Evolutionary conservation across 30 jellyfish, hydroid and myxozoan genomes (phyloP).

Genomic region (Euphysa ruthae): DNA sequence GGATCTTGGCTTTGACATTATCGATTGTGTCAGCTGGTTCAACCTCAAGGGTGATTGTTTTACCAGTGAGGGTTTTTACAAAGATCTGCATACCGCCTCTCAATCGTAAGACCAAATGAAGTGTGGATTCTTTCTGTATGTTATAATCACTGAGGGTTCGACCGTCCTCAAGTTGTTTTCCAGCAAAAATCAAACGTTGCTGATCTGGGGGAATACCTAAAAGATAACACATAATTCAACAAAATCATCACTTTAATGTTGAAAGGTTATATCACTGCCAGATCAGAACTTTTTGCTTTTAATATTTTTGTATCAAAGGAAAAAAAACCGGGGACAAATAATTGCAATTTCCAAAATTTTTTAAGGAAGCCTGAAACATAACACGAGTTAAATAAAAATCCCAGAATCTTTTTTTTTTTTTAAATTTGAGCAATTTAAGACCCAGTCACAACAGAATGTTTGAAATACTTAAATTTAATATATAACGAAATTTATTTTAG

Average conservation of each 20-base stretch:
- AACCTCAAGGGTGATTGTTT: constrained; percentile 94
- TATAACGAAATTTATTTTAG: too few relatives aligned
- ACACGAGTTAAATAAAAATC: too few relatives aligned
- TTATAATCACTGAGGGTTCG: constrained; percentile 98
- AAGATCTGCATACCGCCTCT: constrained; percentile 99
- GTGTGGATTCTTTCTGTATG: constrained; percentile 98
- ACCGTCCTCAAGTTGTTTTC: constrained; percentile 99
- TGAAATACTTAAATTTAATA: too few relatives aligned
- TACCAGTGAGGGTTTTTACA: constrained; percentile 90
- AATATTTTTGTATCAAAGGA: too few relatives aligned
- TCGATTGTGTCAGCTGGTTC: constrained; percentile 99
- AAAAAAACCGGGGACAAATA: too few relatives aligned
- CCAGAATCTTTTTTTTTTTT: too few relatives aligned
- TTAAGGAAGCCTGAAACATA: too few relatives aligned
- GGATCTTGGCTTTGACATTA: constrained; percentile 97
- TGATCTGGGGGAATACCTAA: constrained; percentile 98
- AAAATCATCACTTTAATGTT: not conserved
- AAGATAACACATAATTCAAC: not conserved
- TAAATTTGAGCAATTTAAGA: too few relatives aligned
- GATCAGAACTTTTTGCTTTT: too few relatives aligned
- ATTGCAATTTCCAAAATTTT: too few relatives aligned
- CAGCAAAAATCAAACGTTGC: constrained; percentile 97
- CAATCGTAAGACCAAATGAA: constrained; percentile 88
- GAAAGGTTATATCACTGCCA: too few relatives aligned
- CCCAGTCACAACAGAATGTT: too few relatives aligned